Conservation (phyloP, 2,113 vertebrate species). For the Onychostoma macrolepis region DNA sequence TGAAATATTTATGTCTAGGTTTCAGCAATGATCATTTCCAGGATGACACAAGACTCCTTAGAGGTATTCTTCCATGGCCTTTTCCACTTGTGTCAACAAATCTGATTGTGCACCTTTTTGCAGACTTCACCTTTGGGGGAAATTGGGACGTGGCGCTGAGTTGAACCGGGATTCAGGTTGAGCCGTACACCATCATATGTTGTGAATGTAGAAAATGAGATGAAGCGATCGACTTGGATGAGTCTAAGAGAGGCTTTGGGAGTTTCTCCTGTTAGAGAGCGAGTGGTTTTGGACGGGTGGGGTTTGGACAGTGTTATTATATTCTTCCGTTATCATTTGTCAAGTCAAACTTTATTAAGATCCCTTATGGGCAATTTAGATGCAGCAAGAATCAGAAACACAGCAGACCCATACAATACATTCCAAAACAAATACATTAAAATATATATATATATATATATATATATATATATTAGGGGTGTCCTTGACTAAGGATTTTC, state of each 20-base stretch:
- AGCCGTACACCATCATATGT: background rate
- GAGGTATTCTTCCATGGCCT: conserved; percentile 74
- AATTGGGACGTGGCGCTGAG: background rate
- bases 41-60: conserved; percentile 83
- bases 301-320: background rate
- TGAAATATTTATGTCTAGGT: conserved; percentile 82
- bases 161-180: background rate
- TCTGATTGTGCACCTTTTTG: conserved; percentile 12
- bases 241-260: background rate
- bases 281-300: background rate
- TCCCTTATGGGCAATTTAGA: no score
- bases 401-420: no score
- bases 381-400: no score
- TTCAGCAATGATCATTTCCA: conserved; percentile 85
- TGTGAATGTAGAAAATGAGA: background rate
- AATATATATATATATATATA: no score
- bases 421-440: no score
- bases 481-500: no score
- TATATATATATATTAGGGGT: no score
- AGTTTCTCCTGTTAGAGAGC: background rate
- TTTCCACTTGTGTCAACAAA: conserved; percentile 55
- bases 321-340: background rate
- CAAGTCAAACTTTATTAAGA: no score
- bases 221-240: background rate
- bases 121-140: background rate